These are phyloP conservation scores for Leptinotarsa peninsularis DNA, from an alignment of 2,888 invertebrate species.

Conservation along the genomic window DNA sequence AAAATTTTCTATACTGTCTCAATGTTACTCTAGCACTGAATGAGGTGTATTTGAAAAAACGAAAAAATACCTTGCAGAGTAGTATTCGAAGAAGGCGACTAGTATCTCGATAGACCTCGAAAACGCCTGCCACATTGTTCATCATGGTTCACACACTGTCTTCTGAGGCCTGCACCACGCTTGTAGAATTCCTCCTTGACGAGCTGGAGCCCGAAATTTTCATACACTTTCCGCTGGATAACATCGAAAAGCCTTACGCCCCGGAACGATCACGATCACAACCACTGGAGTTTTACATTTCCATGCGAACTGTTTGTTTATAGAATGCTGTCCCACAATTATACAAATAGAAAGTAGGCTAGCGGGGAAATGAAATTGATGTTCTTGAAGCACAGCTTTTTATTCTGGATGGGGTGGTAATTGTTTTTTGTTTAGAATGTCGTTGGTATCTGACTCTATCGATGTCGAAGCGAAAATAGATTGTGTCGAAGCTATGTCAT, in stretches of 20 bases:
- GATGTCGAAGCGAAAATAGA: too few species aligned
- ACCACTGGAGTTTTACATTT: constrained; percentile 4
- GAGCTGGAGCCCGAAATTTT: constrained; percentile 1
- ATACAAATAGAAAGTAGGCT: neutral
- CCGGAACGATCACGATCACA: neutral
- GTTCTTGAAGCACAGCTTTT: constrained; percentile 30
- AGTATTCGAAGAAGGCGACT: constrained; percentile 86
- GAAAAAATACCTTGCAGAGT: constrained; percentile 75
- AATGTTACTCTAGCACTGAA: too few species aligned
- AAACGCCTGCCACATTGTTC: constrained; percentile 83
- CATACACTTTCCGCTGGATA: constrained; percentile 20
- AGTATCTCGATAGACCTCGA: constrained; percentile 84
- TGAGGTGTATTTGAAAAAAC: neutral
- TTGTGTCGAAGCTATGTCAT: too few species aligned
- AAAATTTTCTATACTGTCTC: too few species aligned
- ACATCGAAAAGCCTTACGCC: constrained; percentile 35
- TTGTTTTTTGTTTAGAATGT: constrained; percentile 38
- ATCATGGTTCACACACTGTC: constrained; percentile 42
- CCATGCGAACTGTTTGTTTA: neutral
- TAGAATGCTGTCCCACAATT: neutral
- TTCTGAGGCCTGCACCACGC: constrained; percentile 13
- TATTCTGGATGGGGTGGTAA: constrained; percentile 12
- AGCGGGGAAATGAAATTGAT: neutral
- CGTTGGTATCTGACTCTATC: neutral
- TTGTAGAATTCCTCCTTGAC: neutral